Percentiles rank a stretch among this genome's conserved stretches.
These are phyloP conservation scores for Menidia menidia DNA, from an alignment of 2,797 vertebrate species.

Conservation along the genomic window DNA sequence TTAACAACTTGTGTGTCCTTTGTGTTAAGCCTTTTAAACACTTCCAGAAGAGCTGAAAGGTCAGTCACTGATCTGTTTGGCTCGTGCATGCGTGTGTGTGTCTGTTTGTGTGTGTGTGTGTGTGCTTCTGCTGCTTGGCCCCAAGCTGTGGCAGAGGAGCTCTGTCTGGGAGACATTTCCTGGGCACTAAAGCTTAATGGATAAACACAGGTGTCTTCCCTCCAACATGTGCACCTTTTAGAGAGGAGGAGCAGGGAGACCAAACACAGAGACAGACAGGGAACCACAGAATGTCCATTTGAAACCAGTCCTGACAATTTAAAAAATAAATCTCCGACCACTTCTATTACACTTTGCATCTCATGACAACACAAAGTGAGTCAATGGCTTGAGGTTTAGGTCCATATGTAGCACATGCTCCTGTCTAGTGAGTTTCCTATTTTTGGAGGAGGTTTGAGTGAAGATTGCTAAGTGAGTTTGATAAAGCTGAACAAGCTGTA, in stretches of 20 bases:
- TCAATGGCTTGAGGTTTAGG: no score
- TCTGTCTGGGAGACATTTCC: constrained; percentile 48
- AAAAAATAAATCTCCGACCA: neutral
- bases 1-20: constrained; percentile 44
- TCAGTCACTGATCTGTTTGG: constrained; percentile 20
- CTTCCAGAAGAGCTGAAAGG: constrained; percentile 53
- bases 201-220: constrained; percentile 49
- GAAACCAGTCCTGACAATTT: neutral
- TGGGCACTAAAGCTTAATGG: constrained; percentile 53
- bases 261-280: neutral
- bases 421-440: no score
- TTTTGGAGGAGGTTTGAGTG: no score
- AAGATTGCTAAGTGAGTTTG: no score
- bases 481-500: no score
- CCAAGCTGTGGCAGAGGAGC: constrained; percentile 17
- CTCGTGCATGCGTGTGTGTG: neutral
- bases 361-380: no score
- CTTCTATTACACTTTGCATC: no score
- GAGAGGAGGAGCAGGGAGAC: constrained; percentile 5
- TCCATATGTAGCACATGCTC: no score
- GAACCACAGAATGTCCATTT: neutral
- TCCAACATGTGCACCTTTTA: constrained; percentile 31
- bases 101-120: no score
- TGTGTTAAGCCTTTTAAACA: constrained; percentile 53
- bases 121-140: neutral